Evolutionary conservation across 2,113 vertebrate species (phyloP).

Genomic region (Microtus pennsylvanicus): DNA sequence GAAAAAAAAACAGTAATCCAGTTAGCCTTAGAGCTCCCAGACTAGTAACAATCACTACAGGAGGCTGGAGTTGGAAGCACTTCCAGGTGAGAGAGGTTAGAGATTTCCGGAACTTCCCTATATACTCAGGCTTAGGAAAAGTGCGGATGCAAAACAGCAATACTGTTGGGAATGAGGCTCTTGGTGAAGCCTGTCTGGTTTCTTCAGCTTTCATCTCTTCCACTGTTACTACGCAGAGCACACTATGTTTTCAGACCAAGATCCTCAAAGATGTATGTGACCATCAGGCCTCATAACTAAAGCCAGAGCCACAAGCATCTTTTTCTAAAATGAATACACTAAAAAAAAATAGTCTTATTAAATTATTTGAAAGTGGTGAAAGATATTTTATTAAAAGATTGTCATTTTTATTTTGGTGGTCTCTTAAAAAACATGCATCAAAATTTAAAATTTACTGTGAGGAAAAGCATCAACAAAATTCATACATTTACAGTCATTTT

Average conservation of each 20-base stretch:
- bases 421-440: neutral
- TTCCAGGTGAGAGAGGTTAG: neutral
- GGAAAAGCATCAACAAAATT: conserved; percentile 17
- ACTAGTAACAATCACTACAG: neutral
- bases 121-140: neutral
- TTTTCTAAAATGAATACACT: conserved; percentile 5
- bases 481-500: neutral
- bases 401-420: neutral
- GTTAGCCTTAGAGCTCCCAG: neutral
- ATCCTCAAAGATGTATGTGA: neutral
- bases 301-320: neutral
- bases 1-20: neutral
- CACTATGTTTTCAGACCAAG: conserved; percentile 29
- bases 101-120: neutral
- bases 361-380: neutral
- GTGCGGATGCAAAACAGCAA: neutral
- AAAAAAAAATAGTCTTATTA: neutral
- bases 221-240: neutral
- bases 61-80: neutral
- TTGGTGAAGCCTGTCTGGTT: too few species aligned
- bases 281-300: neutral
- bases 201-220: neutral
- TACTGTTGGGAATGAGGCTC: neutral
- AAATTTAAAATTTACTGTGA: conserved; percentile 24
- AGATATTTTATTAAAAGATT: neutral